These are phyloP conservation scores for Priocnemis perturbator DNA, from an alignment of 2,888 invertebrate genomes.

Conservation along the genomic window DNA sequence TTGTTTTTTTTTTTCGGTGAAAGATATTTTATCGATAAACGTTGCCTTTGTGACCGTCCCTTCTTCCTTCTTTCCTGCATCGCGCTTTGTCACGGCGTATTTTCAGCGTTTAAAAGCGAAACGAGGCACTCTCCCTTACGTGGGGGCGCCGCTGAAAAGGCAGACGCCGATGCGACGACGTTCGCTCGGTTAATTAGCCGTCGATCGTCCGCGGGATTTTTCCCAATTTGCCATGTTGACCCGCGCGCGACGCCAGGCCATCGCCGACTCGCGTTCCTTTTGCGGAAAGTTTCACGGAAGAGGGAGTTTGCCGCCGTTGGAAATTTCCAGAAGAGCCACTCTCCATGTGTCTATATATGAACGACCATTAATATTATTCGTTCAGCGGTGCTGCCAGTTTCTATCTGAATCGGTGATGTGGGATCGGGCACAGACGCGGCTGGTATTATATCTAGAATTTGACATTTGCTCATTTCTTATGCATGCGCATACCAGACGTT, in stretches of 20 bases:
- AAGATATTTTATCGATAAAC: too few species aligned
- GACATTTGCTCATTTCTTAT: too few species aligned
- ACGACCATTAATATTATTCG: too few species aligned
- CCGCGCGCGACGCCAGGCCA: background rate
- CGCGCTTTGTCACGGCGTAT: constrained; percentile 11
- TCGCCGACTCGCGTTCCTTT: too few species aligned
- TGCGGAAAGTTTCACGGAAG: too few species aligned
- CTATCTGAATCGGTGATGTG: too few species aligned
- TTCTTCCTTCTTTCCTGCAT: background rate
- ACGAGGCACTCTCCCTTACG: constrained; percentile 10
- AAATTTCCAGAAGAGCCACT: background rate
- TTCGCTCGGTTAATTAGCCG: constrained; percentile 4
- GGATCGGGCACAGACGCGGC: too few species aligned
- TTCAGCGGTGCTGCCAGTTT: too few species aligned
- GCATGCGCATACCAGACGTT: too few species aligned
- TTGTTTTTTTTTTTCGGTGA: too few species aligned
- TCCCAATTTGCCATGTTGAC: background rate
- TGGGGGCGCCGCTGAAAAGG: background rate
- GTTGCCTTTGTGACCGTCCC: background rate
- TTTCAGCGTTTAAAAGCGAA: constrained; percentile 1
- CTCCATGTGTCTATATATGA: too few species aligned
- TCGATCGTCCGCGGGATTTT: background rate
- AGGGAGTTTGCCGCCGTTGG: background rate
- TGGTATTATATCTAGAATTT: too few species aligned
- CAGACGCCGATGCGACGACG: background rate